phyloP scores from a whole-genome alignment of 64 coral and sea anemone species.

The Dendronephthya gigantea region DNA sequence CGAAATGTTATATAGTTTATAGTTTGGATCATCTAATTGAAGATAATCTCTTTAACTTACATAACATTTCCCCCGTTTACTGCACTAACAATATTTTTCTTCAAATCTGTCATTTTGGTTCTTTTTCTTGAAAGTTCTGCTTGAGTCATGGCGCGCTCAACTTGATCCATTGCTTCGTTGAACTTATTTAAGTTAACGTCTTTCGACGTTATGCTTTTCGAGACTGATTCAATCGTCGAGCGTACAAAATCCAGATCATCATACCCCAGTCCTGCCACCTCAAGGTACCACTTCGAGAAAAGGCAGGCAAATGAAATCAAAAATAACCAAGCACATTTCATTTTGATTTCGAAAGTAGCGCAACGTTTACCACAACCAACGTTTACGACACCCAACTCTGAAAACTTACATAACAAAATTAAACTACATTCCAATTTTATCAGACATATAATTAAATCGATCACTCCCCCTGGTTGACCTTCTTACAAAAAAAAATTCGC shows the following conservation, averaged over 20 bases:
- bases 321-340: not conserved
- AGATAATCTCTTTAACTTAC: not conserved
- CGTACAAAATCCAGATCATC: not conserved
- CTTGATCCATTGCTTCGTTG: not conserved
- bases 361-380: no score
- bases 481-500: no score
- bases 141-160: not conserved
- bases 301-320: not conserved
- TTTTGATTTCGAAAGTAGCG: not conserved
- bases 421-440: no score
- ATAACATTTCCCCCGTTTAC: not conserved
- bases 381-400: no score
- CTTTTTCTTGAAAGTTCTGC: not conserved
- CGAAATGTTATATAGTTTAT: no score
- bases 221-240: not conserved
- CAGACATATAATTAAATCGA: no score
- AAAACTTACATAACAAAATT: no score
- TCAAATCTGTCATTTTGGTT: not conserved
- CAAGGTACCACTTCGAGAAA: no score
- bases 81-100: not conserved
- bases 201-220: not conserved
- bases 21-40: no score
- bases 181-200: not conserved
- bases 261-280: not conserved
- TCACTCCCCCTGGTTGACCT: no score